These are phyloP conservation scores for Sialis fuliginosa DNA, from an alignment of 2,888 invertebrate species.

Conservation along the genomic window DNA sequence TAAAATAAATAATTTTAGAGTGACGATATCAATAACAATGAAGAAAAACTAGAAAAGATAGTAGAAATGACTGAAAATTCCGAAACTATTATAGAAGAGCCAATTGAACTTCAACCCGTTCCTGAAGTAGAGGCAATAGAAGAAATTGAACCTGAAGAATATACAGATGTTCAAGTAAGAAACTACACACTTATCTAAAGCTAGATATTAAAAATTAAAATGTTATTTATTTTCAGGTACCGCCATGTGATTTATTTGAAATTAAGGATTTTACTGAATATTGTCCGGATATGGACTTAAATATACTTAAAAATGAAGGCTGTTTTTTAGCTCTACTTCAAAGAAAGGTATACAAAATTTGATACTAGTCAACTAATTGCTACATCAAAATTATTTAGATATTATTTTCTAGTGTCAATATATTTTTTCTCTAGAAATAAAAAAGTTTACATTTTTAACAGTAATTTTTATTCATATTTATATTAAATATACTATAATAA, in stretches of 20 bases:
- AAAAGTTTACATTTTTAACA: not conserved
- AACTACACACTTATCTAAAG: not conserved
- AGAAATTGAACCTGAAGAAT: not conserved
- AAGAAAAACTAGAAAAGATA: slow-evolving; percentile 9
- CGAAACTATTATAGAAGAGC: slow-evolving; percentile 5
- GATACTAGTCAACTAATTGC: too few species aligned
- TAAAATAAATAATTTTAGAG: not conserved
- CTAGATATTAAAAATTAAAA: not conserved
- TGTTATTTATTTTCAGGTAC: slow-evolving; percentile 30
- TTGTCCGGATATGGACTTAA: slow-evolving; percentile 31
- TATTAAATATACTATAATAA: too few species aligned
- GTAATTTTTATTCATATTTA: too few species aligned
- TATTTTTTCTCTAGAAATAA: not conserved
- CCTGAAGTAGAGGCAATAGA: not conserved
- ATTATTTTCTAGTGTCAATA: not conserved
- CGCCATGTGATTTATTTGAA: slow-evolving; percentile 53
- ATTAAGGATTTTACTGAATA: slow-evolving; percentile 37
- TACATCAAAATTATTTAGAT: slow-evolving; percentile 4
- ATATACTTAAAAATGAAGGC: slow-evolving; percentile 33
- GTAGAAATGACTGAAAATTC: slow-evolving; percentile 7
- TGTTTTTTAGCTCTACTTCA: slow-evolving; percentile 49
- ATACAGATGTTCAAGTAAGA: not conserved
- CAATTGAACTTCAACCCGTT: slow-evolving; percentile 2
- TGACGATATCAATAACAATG: slow-evolving; percentile 19
- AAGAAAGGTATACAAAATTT: slow-evolving; percentile 32